Evolutionary conservation across 2,113 vertebrate species (phyloP).

Genomic region (Alectura lathami): DNA sequence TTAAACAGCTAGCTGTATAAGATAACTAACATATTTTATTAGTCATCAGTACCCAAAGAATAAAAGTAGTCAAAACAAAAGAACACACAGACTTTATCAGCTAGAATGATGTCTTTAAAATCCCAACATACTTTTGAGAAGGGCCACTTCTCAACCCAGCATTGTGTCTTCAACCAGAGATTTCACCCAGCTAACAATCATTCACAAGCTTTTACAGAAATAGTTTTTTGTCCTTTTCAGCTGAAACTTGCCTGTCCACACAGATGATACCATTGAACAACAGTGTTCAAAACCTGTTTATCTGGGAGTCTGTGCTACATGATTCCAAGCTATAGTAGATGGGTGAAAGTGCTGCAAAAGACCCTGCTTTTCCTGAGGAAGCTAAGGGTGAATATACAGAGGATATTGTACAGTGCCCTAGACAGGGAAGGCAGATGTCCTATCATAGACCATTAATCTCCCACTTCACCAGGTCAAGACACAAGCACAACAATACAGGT

Average conservation of each 20-base stretch:
- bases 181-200: not conserved
- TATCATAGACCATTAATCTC: too few relatives aligned
- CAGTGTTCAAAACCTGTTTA: not conserved
- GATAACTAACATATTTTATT: not conserved
- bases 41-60: not conserved
- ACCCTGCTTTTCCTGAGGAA: not conserved
- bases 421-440: not conserved
- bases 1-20: not conserved
- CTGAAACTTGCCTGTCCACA: not conserved
- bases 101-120: not conserved
- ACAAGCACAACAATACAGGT: not conserved
- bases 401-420: not conserved
- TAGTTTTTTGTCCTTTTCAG: not conserved
- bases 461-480: not conserved
- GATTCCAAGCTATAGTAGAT: not conserved
- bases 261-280: not conserved
- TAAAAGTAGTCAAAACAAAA: not conserved
- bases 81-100: not conserved
- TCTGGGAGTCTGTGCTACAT: not conserved
- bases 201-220: not conserved
- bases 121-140: not conserved
- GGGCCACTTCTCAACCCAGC: not conserved
- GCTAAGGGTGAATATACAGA: not conserved
- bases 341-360: not conserved
- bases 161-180: too few relatives aligned